These are phyloP conservation scores for Phocides pigmalion DNA, from an alignment of 1,140 invertebrate species.

Conservation along the genomic window DNA sequence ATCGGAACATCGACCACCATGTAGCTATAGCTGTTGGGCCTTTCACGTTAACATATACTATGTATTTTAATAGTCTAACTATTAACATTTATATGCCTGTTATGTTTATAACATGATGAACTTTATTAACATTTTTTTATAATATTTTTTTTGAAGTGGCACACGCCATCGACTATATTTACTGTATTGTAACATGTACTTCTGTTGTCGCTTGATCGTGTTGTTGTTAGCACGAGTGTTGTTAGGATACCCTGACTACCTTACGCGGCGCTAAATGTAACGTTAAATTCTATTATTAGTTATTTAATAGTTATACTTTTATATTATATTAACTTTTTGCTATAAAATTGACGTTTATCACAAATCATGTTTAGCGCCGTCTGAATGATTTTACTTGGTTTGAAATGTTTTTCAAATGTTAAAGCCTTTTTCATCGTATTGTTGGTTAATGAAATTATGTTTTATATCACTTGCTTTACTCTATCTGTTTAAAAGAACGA, in stretches of 20 bases:
- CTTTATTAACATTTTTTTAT: constrained; percentile 80
- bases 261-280: constrained; percentile 64
- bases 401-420: constrained; percentile 36
- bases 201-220: constrained; percentile 78
- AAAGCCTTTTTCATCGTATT: not conserved
- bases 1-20: constrained; percentile 80
- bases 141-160: constrained; percentile 71
- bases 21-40: constrained; percentile 82
- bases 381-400: constrained; percentile 24
- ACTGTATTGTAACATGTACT: constrained; percentile 76
- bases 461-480: constrained; percentile 12
- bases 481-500: constrained; percentile 14
- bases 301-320: constrained; percentile 48
- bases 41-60: constrained; percentile 82
- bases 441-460: constrained; percentile 10
- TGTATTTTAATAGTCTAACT: constrained; percentile 84
- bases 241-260: constrained; percentile 68
- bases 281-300: constrained; percentile 41
- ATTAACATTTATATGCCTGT: constrained; percentile 84
- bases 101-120: constrained; percentile 83
- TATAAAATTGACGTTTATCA: constrained; percentile 39
- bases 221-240: constrained; percentile 77
- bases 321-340: constrained; percentile 45
- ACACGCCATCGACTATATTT: constrained; percentile 83
- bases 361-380: constrained; percentile 64